Base-by-base conservation (phyloP, 2,113 vertebrate species). In the Dasypus novemcinctus region DNA sequence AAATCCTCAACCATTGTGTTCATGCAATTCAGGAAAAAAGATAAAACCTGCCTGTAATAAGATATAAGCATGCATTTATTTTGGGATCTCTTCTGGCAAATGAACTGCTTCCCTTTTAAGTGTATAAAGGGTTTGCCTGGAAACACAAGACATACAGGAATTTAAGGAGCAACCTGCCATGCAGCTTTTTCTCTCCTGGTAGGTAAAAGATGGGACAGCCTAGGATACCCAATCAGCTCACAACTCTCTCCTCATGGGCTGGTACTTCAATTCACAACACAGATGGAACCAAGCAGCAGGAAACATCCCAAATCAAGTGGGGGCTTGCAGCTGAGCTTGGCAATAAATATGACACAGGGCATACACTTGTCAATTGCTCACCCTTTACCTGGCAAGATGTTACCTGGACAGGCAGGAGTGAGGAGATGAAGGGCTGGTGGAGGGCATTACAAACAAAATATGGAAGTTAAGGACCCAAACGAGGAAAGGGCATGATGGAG, bases 391-490 rank as follows among this genome's bases (percentile, higher is more conserved):
- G 43, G 52, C 17, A 68, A 46, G 29, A 83, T 11, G 25, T 71
- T 20, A 5, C 18, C 0, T 25, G 25, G 33, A 79, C 95, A 93
- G 64, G 83, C 90, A 63, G 69, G 96, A 59, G 36, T 79, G 80
- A 95, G 93, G 72, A 95, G 75, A 85, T 43, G 88, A 93, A 5
- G 74, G 95, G 81, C 74, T 95, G 79, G 91, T 75, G 89, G 89
- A 69, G 82, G 59, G 82, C 61, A 96, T 72, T 43, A 94, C 89
- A 94, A 69, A 91, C 85, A 90, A 94, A 94, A 93, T 72, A 81
- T 90, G 92, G 75, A 90, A 90, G 83, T 74, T 93, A 93, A 91
- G 84, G 38, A n/a, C 95, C 95, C 68, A 90, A 87, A 84, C 66
- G 91, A 80, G 69, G 87, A 95, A 91, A 52, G 20, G 27, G 41